phyloP scores from a whole-genome alignment of 2,113 vertebrate genomes.

The Indicator indicator region DNA sequence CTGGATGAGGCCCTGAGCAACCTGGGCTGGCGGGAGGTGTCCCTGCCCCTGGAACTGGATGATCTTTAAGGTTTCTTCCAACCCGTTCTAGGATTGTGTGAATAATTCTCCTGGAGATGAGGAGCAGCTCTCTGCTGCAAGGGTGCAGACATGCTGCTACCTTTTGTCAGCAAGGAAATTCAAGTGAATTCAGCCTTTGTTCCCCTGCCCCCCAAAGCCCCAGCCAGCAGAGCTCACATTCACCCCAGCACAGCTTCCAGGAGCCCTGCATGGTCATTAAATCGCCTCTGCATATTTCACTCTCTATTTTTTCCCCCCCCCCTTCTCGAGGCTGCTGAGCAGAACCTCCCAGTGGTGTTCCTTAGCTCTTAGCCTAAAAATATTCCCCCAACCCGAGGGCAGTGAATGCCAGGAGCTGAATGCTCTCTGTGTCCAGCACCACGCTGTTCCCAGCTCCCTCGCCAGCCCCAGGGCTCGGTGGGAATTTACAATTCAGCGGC shows the following conservation, averaged over 20 bases:
- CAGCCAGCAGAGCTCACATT: neutral
- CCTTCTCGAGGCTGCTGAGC: slow-evolving; percentile 20
- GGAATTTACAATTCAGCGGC: slow-evolving; percentile 77
- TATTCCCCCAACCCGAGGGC: neutral
- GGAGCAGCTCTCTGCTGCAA: neutral
- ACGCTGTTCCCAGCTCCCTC: slow-evolving; percentile 52
- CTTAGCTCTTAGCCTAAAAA: slow-evolving; percentile 58
- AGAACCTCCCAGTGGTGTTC: slow-evolving; percentile 52
- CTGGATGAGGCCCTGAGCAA: too few relatives aligned
- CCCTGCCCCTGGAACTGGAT: too few relatives aligned
- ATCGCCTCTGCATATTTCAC: slow-evolving; percentile 43
- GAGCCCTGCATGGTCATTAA: slow-evolving; percentile 50
- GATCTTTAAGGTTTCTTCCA: too few relatives aligned
- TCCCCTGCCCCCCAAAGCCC: neutral
- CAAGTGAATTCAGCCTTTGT: neutral
- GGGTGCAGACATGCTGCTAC: neutral
- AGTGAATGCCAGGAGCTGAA: slow-evolving; percentile 57
- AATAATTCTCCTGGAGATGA: neutral
- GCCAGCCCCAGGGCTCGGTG: slow-evolving; percentile 61
- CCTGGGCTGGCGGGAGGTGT: too few relatives aligned
- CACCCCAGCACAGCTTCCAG: neutral
- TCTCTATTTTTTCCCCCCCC: neutral
- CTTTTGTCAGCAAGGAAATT: neutral
- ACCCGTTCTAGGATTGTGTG: too few relatives aligned
- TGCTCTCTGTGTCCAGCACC: slow-evolving; percentile 47